These are phyloP conservation scores for Latrodectus hesperus DNA, from an alignment of 2,888 invertebrate species.

Conservation along the genomic window DNA sequence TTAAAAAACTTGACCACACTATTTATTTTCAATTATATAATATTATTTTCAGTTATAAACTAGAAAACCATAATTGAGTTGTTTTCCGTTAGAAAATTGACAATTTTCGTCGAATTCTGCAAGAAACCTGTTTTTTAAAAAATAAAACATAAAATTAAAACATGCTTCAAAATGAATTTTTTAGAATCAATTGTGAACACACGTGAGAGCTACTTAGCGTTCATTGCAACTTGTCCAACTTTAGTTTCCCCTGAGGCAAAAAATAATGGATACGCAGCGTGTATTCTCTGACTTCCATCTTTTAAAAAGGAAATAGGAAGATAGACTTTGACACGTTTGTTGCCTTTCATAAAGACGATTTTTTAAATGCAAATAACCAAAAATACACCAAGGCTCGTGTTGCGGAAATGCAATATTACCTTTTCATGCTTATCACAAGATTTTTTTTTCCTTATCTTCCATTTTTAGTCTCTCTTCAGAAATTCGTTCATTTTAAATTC, in stretches of 20 bases:
- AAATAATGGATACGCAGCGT: neutral
- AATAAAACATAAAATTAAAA: no score
- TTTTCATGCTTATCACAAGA: neutral
- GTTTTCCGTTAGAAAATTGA: no score
- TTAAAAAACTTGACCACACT: no score
- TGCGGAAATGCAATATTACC: neutral
- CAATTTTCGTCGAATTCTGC: no score
- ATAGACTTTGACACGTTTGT: neutral
- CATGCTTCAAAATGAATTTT: neutral
- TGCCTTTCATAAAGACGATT: neutral
- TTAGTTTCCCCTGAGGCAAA: neutral
- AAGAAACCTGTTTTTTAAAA: no score
- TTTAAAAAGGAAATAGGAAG: neutral
- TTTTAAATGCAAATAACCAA: neutral
- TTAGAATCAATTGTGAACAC: neutral
- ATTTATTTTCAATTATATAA: no score
- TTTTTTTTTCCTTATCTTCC: neutral
- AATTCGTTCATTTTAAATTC: neutral
- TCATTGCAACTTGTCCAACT: neutral
- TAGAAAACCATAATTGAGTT: no score
- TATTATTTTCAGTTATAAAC: no score
- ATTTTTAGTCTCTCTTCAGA: neutral
- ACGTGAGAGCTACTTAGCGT: neutral
- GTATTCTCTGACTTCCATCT: neutral
- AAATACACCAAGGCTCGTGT: neutral